Evolutionary conservation across 2,797 vertebrate species (phyloP), one percentile per base, ranked within the genome.

Genomic region (Sebastes matsubarae): DNA sequence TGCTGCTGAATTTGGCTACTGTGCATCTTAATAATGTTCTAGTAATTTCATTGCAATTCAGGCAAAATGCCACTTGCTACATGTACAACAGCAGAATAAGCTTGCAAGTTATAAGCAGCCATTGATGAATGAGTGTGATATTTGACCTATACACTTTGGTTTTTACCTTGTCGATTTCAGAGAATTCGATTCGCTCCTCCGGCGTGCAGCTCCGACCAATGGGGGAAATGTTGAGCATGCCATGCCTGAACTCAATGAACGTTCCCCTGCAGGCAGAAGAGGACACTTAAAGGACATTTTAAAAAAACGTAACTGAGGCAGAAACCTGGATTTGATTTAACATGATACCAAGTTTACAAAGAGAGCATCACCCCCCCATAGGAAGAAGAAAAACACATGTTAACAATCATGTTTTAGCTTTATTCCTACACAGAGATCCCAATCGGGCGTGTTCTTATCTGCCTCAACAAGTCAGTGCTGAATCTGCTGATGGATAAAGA

Each of bases 231-330:
- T 99, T 99, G 75, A 99, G 89, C 97, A 98, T 99, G 50, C 98
- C 99, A 0, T 97, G 99, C 83, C 98, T 97, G 93, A 99, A 99
- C 94, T 99, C 98, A 0, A 99, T 99, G 92, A 99, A 99, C 1
- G 98, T 99, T 54, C 99, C 99, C n/a, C 99, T 99, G 92, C 42
- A 79, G 18, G 20, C 6, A 58, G 16, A 79, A 69, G 34, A 1
- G 25, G 27, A 64, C 0, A 4, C 2, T 75, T 54, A 61, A 36
- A 54, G 5, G n/a, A 52, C 12, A 32, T 5, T 7, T 1, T 8
- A 10, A 16, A 25, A 34, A 52, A 32, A 54, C 2, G 14, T 9
- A 13, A 32, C 8, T 16, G 29, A 58, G 1, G 25, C 7, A 52
- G 25, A 59, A 68, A 64, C 6, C 14, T 34, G 4, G 8, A 70